Evolutionary conservation across 2,797 vertebrate genomes (phyloP).

Genomic region (Bufotes viridis): DNA sequence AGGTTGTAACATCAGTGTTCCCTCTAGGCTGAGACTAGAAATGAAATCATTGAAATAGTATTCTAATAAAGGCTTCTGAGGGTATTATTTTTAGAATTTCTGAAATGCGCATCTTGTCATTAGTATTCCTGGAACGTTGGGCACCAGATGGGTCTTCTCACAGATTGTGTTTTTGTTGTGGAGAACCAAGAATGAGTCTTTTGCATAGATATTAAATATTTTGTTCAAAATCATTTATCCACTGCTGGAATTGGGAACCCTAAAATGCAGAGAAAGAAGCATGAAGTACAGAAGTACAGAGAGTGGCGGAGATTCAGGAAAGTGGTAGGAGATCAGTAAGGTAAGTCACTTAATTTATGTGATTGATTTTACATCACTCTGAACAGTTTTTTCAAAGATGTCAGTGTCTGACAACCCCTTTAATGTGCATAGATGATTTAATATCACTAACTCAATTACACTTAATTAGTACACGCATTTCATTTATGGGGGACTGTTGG

Average conservation of each 20-base stretch:
- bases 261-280: background rate
- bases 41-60: background rate
- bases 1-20: background rate
- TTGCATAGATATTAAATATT: constrained; percentile 3
- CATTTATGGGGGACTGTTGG: no score
- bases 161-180: constrained; percentile 29
- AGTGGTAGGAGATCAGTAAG: no score
- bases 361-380: no score
- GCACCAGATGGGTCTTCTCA: constrained; percentile 9
- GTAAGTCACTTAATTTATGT: no score
- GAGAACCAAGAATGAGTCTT: background rate
- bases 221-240: constrained; percentile 2
- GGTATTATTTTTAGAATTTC: background rate
- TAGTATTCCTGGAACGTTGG: background rate
- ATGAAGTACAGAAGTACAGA: background rate
- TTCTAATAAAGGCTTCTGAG: background rate
- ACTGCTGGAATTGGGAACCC: background rate
- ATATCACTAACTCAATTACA: no score
- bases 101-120: constrained; percentile 17
- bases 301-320: no score
- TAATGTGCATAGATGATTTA: no score
- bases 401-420: no score
- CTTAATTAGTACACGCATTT: no score
- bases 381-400: no score
- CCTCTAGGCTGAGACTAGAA: background rate